These are phyloP conservation scores for Noctuana brunneofusca DNA, from an alignment of 2,888 invertebrate species.

Conservation along the genomic window DNA sequence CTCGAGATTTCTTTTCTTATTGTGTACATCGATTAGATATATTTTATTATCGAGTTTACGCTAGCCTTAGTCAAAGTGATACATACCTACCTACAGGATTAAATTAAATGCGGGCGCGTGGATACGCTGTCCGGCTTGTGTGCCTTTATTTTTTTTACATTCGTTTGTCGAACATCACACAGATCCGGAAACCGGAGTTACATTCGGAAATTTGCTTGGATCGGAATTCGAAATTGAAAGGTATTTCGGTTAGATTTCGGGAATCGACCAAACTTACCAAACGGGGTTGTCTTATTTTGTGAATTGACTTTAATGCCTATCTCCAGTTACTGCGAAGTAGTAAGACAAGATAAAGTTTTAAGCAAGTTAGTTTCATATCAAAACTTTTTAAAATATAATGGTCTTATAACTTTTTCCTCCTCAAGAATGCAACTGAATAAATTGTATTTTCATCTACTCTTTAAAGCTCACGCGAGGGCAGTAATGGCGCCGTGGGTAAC, in stretches of 20 bases:
- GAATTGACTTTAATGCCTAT: neutral
- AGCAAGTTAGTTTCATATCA: no score
- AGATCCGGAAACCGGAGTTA: neutral
- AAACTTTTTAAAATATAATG: no score
- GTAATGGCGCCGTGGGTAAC: no score
- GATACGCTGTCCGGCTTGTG: neutral
- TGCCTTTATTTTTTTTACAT: neutral
- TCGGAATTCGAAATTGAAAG: neutral
- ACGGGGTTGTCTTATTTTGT: neutral
- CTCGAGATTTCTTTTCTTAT: no score
- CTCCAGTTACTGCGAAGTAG: no score
- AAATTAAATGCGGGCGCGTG: neutral
- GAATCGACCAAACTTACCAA: neutral
- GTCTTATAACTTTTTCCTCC: no score
- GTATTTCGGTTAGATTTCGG: neutral
- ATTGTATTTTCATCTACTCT: no score
- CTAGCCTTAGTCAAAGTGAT: neutral
- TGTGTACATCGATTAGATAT: neutral
- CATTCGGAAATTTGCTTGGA: neutral
- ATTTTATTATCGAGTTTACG: neutral
- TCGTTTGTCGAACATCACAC: neutral
- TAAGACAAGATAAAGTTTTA: no score
- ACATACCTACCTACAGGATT: no score
- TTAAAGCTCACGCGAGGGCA: no score
- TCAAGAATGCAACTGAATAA: no score